Base-by-base conservation (phyloP, 2,888 invertebrate genomes). In the Acanthoscelides obtectus region DNA sequence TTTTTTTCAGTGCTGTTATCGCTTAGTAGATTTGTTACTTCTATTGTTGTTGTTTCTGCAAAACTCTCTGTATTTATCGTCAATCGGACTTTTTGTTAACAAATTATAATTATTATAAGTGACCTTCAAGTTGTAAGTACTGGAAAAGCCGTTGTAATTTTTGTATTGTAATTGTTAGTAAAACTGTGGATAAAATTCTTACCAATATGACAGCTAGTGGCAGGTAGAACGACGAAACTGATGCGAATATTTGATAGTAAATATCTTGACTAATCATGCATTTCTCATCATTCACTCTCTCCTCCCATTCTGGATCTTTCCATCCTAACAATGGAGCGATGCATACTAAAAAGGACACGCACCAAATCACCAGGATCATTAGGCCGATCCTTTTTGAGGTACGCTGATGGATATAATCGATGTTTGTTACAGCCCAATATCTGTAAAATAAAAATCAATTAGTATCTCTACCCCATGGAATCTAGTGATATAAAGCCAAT, bases 151-250 rank as follows among this genome's bases (percentile, higher is more conserved):
- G n/a, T n/a, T n/a, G n/a, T n/a, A n/a, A n/a, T n/a, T n/a, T n/a
- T n/a, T n/a, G n/a, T n/a, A n/a, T n/a, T n/a, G n/a, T n/a, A n/a
- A n/a, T n/a, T n/a, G n/a, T n/a, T n/a, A n/a, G n/a, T n/a, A 1
- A 45, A 17, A 25, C 6, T 45, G 17, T 45, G 45, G 45, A 6
- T 1, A 6, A 45, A 1, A 12, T 45, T 12, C 45, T 45, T 45
- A 45, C 45, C 45, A 97, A 89, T 83, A 98, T 96, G 70, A 95
- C 80, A 74, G 94, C 87, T 68, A 97, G 90, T 22, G 97, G 97
- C 76, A 95, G 90, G 85, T 96, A 97, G 86, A 97, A 97, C 64
- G 96, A 96, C 27, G 94, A 94, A 27, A 93, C 91, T 0, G 96
- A 97, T 45, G 96, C 96, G 83, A 96, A 96, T 82, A 96, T 92